Percentiles rank a stretch among this genome's conserved stretches.
These are phyloP conservation scores for Strigops habroptila DNA, from an alignment of 2,113 vertebrate genomes.

Conservation along the genomic window DNA sequence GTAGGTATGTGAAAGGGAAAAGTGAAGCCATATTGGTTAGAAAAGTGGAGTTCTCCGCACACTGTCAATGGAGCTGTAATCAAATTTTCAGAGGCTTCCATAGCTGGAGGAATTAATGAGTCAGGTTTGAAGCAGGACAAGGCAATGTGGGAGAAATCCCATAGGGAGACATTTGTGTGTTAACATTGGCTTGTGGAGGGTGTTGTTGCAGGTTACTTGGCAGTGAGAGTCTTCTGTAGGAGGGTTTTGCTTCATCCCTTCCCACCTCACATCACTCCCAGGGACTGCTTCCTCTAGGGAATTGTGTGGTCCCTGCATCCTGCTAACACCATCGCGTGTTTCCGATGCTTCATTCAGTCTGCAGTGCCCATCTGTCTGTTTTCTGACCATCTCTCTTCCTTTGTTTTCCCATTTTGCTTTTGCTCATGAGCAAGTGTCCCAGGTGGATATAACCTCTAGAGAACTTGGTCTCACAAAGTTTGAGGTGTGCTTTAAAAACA, in stretches of 20 bases:
- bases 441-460: background rate
- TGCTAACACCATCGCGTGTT: fast-evolving
- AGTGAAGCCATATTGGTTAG: background rate
- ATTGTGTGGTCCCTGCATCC: background rate
- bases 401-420: background rate
- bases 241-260: background rate
- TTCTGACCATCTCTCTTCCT: background rate
- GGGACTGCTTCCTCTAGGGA: background rate
- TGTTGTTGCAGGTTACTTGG: background rate
- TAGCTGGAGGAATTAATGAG: background rate
- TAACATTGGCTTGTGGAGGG: background rate
- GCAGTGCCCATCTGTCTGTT: fast-evolving
- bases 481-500: background rate
- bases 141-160: background rate
- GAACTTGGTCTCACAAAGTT: background rate
- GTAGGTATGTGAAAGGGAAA: background rate
- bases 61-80: background rate
- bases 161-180: background rate
- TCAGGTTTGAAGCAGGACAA: background rate
- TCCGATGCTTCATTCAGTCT: background rate
- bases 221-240: background rate
- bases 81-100: background rate
- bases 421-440: fast-evolving
- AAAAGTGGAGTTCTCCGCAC: background rate
- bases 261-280: fast-evolving